Conservation (phyloP, 2,888 invertebrate genomes). For the Eilema griseolum region DNA sequence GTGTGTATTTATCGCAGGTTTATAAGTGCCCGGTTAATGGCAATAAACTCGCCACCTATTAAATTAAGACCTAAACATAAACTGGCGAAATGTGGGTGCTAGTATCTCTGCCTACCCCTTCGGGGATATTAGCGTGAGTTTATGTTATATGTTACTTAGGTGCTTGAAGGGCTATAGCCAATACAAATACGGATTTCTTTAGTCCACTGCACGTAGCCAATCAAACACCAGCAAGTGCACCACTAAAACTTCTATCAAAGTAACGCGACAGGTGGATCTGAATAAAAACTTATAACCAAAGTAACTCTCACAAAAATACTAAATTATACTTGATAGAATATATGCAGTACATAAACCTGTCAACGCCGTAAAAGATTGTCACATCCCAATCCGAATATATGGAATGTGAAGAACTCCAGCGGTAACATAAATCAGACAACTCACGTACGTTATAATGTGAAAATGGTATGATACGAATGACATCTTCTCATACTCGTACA, state of each 20-base stretch:
- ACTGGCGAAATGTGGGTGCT: too few species aligned
- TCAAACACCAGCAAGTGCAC: too few species aligned
- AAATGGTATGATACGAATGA: constrained; percentile 5
- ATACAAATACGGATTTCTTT: too few species aligned
- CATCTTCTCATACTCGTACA: constrained; percentile 9
- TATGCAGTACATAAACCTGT: constrained; percentile 4
- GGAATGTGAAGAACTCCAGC: constrained; percentile 3
- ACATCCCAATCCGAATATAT: constrained; percentile 15
- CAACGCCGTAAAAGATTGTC: constrained; percentile 8
- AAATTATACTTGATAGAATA: not conserved
- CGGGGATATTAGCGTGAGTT: too few species aligned
- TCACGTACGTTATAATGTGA: constrained; percentile 9
- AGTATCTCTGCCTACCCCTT: too few species aligned
- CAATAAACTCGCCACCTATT: too few species aligned
- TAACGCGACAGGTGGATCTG: not conserved
- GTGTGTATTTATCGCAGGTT: too few species aligned
- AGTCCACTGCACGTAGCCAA: too few species aligned
- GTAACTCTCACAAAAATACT: not conserved
- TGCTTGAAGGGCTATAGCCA: too few species aligned
- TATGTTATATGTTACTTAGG: too few species aligned
- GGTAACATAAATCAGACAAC: constrained; percentile 17
- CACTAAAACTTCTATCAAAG: not conserved
- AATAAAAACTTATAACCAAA: not conserved
- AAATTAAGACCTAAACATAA: too few species aligned
- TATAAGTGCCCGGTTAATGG: too few species aligned